phyloP scores from a whole-genome alignment of 1,140 invertebrate genomes.

The Pectinophora gossypiella region DNA sequence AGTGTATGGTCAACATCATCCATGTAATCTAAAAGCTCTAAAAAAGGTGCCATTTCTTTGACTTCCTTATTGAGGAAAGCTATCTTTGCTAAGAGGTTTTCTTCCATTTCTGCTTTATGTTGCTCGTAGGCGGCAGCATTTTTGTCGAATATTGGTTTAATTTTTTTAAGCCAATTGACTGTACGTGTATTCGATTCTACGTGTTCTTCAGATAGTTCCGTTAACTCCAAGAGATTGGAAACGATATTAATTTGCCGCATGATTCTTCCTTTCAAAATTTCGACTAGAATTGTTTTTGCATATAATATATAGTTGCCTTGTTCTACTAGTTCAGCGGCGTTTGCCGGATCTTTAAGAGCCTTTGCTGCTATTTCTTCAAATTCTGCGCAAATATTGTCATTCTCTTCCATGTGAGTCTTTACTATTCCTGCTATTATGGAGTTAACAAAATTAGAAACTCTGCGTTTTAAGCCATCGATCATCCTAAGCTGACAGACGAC shows the following conservation, averaged over 20 bases:
- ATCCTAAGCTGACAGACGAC: slow-evolving; percentile 57
- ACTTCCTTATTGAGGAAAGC: slow-evolving; percentile 82
- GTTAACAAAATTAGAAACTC: slow-evolving; percentile 57
- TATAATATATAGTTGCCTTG: slow-evolving; percentile 80
- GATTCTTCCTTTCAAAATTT: slow-evolving; percentile 79
- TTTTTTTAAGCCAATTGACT: slow-evolving; percentile 83
- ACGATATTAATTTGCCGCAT: slow-evolving; percentile 78
- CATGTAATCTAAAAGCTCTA: slow-evolving; percentile 82
- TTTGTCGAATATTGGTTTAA: slow-evolving; percentile 83
- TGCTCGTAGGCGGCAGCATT: slow-evolving; percentile 85
- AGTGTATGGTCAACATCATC: slow-evolving; percentile 79
- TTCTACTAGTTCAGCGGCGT: slow-evolving; percentile 84
- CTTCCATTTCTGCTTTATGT: slow-evolving; percentile 88
- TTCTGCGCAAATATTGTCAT: slow-evolving; percentile 78
- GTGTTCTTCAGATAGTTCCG: slow-evolving; percentile 79
- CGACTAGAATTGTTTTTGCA: slow-evolving; percentile 78
- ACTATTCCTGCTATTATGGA: slow-evolving; percentile 61
- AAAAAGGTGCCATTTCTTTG: slow-evolving; percentile 81
- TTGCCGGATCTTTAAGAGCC: slow-evolving; percentile 79
- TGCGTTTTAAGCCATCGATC: slow-evolving; percentile 57
- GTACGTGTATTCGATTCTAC: slow-evolving; percentile 81
- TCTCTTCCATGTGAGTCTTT: slow-evolving; percentile 61
- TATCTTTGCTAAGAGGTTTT: slow-evolving; percentile 81
- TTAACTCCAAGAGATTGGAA: slow-evolving; percentile 81
- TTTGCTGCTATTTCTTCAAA: slow-evolving; percentile 78